Conservation (phyloP, 2,888 invertebrate genomes). For the Erynnis tages region DNA sequence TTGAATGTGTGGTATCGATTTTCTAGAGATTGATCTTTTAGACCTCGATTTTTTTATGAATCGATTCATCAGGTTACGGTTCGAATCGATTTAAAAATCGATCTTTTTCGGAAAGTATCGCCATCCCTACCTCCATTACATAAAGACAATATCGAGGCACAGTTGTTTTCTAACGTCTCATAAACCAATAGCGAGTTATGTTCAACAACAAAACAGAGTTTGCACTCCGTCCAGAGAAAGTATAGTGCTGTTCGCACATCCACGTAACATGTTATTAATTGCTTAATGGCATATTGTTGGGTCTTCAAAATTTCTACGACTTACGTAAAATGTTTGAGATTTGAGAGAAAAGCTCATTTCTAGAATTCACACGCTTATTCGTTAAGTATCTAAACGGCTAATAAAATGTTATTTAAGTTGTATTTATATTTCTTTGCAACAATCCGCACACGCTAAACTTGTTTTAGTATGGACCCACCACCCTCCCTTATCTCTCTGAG, state of each 20-base stretch:
- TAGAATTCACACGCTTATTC: conserved; percentile 2
- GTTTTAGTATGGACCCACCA: no score
- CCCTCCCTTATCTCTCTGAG: no score
- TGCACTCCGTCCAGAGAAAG: conserved; percentile 9
- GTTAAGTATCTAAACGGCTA: neutral
- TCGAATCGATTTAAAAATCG: no score
- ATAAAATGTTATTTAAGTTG: no score
- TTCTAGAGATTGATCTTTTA: no score
- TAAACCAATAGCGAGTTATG: conserved; percentile 4
- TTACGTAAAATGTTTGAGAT: conserved; percentile 21
- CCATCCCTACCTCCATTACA: neutral
- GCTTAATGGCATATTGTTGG: conserved; percentile 23
- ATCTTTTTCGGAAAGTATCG: no score
- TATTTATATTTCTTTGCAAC: no score
- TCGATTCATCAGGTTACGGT: no score
- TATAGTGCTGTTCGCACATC: conserved; percentile 5
- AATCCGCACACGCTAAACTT: no score
- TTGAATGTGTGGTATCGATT: no score
- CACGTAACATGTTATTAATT: conserved; percentile 27
- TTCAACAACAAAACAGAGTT: conserved; percentile 4
- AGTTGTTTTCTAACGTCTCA: neutral
- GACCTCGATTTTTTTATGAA: no score
- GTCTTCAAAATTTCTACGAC: conserved; percentile 30
- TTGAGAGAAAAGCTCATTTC: neutral
- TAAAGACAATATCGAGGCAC: neutral